phyloP scores from a whole-genome alignment of 2,888 invertebrate genomes.

The Volucella zonaria region DNA sequence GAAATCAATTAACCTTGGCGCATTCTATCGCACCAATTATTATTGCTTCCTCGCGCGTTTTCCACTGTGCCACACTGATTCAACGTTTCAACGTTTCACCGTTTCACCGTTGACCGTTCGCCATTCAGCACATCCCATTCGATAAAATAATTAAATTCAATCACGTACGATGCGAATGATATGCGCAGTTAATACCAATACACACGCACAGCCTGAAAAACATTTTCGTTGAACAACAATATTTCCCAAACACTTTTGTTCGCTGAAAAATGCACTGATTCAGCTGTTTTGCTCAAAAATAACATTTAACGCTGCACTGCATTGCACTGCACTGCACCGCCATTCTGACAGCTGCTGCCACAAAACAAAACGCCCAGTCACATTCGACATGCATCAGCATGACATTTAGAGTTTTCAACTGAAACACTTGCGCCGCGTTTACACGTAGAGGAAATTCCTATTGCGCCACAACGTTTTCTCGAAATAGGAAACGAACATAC shows the following conservation, averaged over 20 bases:
- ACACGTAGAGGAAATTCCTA: constrained; percentile 3
- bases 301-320: background rate
- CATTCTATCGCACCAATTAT: constrained; percentile 27
- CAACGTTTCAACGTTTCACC: too few relatives aligned
- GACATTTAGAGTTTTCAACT: background rate
- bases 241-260: constrained; percentile 17
- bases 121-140: constrained; percentile 1
- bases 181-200: background rate
- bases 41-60: background rate
- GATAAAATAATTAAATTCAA: constrained; percentile 40
- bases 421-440: background rate
- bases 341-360: background rate
- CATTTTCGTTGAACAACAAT: constrained; percentile 12
- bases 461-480: background rate
- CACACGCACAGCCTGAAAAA: too few relatives aligned
- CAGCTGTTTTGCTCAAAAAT: background rate
- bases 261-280: background rate
- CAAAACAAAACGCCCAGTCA: too few relatives aligned
- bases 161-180: constrained; percentile 25
- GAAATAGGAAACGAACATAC: background rate
- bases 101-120: background rate
- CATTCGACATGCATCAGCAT: constrained; percentile 1
- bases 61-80: too few relatives aligned
- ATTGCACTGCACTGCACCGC: background rate
- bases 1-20: constrained; percentile 50